These are phyloP conservation scores for Drosophila ambigua DNA, from an alignment of 1,140 invertebrate genomes.

Conservation along the genomic window DNA sequence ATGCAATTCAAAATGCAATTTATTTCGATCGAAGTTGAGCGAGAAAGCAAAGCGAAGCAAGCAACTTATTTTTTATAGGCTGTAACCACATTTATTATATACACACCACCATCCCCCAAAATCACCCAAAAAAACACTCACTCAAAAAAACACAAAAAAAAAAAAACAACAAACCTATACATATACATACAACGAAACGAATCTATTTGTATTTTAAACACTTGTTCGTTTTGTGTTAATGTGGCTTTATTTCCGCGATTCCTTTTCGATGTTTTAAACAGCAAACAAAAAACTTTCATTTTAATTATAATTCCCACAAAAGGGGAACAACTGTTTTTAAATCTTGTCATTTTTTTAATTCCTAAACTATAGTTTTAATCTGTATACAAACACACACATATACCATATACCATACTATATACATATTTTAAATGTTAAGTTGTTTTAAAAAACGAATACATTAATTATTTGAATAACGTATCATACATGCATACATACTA, in stretches of 20 bases:
- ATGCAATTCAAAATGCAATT: constrained; percentile 21
- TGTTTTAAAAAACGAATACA: constrained; percentile 22
- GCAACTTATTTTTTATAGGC: constrained; percentile 53
- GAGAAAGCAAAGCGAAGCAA: constrained; percentile 30
- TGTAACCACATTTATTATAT: constrained; percentile 50
- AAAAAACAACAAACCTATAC: constrained; percentile 1
- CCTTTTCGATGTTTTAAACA: constrained; percentile 47
- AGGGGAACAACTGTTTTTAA: constrained; percentile 41
- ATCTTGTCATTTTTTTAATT: constrained; percentile 57
- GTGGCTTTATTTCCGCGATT: constrained; percentile 25
- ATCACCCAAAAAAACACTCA: constrained; percentile 3
- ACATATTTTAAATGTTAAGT: constrained; percentile 31
- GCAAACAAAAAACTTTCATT: constrained; percentile 4
- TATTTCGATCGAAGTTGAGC: constrained; percentile 27
- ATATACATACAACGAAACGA: constrained; percentile 44
- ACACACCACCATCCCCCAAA: constrained; percentile 9
- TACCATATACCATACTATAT: constrained; percentile 13
- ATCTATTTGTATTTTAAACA: constrained; percentile 34
- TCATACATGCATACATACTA: constrained; percentile 32
- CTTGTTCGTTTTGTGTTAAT: constrained; percentile 29
- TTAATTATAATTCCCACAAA: constrained; percentile 5
- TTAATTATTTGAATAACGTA: constrained; percentile 18
- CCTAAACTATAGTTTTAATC: constrained; percentile 11
- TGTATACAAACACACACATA: constrained; percentile 17
- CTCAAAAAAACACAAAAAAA: background rate